Evolutionary conservation across 2,113 vertebrate genomes (phyloP), one percentile per base, ranked within the genome.

Genomic region (Daphoenositta chrysoptera): DNA sequence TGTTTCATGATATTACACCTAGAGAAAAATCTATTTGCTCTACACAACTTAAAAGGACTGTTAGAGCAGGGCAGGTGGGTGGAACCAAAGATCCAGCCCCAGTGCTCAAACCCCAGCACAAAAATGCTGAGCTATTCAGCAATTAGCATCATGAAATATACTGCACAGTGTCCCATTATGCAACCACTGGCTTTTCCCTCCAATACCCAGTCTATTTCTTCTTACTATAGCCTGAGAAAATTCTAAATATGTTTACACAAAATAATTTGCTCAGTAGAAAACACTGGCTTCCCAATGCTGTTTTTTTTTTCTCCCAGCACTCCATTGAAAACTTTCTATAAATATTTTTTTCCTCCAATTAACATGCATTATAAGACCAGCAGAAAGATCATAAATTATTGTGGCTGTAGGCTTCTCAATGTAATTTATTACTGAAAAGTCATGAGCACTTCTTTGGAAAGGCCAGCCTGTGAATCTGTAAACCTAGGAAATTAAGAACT

Each of bases 401-500:
- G 76, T 91, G 91, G 94, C 75, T 90, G 69, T 45, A 80, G 83
- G 68, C 39, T 87, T 96, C 90, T 57, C 89, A 69, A 44, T 33
- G 63, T 95, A 94, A 95, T 97, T 97, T 95, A 97, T 95, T 92
- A 87, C 87, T 42, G 44, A 87, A 60, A 87, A 90, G 79, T 91
- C 92, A 84, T 1, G 15, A 96, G 60, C 37, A 37, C 30, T 0
- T 2, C 84, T 93, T 87, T 93, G 83, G 94, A 91, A 90, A 92
- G 86, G 83, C 93, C 91, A 95, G 94, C 35, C 91, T 88, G 94
- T 85, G 94, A 94, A 97, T 94, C 87, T 95, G 83, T 90, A 96
- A 97, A 94, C 83, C 33, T 26, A 60, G 83, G 92, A 93, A 97
- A 97, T 95, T 73, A 93, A 77, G 91, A 94, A 93, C 83, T 94